Percentiles rank a stretch among this genome's conserved stretches.
phyloP scores from a whole-genome alignment of 2,888 invertebrate species.

The Drosophila tripunctata region DNA sequence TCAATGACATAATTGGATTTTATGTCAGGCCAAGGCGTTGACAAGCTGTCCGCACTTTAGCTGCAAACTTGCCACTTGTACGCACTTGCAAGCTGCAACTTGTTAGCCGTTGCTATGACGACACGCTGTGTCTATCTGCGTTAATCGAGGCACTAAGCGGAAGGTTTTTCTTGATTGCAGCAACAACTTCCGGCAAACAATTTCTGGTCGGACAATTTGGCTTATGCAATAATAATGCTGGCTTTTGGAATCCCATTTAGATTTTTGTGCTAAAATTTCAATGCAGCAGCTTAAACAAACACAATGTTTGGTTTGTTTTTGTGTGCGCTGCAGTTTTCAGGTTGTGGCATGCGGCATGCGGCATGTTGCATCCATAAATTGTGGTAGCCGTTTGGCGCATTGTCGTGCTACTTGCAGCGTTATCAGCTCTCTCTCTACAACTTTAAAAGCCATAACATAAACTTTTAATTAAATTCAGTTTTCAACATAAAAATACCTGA shows the following conservation, averaged over 20 bases:
- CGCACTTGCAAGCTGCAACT: slow-evolving; percentile 33
- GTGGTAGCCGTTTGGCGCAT: slow-evolving; percentile 50
- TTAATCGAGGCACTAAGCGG: slow-evolving; percentile 32
- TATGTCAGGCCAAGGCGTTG: slow-evolving; percentile 26
- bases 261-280: slow-evolving; percentile 34
- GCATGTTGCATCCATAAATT: slow-evolving; percentile 63
- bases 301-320: background rate
- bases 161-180: slow-evolving; percentile 41
- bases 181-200: slow-evolving; percentile 40
- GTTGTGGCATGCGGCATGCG: slow-evolving; percentile 23
- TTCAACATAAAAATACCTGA: slow-evolving; percentile 35
- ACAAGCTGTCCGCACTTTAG: slow-evolving; percentile 16
- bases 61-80: slow-evolving; percentile 26
- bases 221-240: slow-evolving; percentile 4
- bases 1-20: slow-evolving; percentile 65
- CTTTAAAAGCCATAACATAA: slow-evolving; percentile 15
- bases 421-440: slow-evolving; percentile 24
- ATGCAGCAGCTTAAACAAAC: slow-evolving; percentile 27
- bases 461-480: slow-evolving; percentile 42
- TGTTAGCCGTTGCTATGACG: slow-evolving; percentile 34
- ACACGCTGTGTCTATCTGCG: slow-evolving; percentile 1
- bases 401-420: slow-evolving; percentile 35
- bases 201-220: slow-evolving; percentile 28
- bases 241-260: slow-evolving; percentile 23
- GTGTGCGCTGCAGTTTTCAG: slow-evolving; percentile 1